Base-by-base conservation (phyloP, 1,140 invertebrate species). In the Melitaea cinxia region DNA sequence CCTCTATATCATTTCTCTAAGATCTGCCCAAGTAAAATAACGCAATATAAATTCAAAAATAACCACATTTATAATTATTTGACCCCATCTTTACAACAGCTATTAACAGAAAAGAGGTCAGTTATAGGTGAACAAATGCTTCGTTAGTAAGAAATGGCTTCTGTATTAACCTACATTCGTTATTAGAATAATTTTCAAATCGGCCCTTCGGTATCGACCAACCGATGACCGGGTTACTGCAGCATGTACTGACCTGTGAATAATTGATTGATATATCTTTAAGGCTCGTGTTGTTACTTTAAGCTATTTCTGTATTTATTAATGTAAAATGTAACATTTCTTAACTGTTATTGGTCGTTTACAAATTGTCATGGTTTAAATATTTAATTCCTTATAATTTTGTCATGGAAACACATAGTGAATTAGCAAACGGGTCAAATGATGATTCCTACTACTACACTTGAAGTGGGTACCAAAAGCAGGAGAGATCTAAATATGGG, bases 91-190 rank as follows among this genome's bases (percentile, higher is more conserved):
- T 37, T 37, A 37, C 5, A 37, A 14, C 14, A 37, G 9, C 7
- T 42, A 42, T 17, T n/a, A 15, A 15, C 9, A 17, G 17, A 15
- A 42, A 17, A 17, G 4, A 42, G 37, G 37, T 42, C 37, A 42
- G 0, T 0, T n/a, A 19, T 6, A 42, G 17, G n/a, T 7, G 14
- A 9, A 37, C 35, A 37, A 4, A n/a, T n/a, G 35, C 35, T 37
- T 9, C 12, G 17, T 42, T 17, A 42, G 5, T 17, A 3, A 28
- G 26, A 14, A 5, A 17, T 17, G 1, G 9, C 37, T 42, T 39
- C 37, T 39, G 37, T 42, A 26, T 4, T 26, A 42, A 42, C 37
- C 37, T 42, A 42, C 37, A 42, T 42, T 42, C 37, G 37, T 42
- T 4, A 15, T 17, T n/a, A 6, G 15, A 17, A 6, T 42, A 19